Conservation (phyloP, 2,888 invertebrate species). For the Marasmarcha lunaedactyla region DNA sequence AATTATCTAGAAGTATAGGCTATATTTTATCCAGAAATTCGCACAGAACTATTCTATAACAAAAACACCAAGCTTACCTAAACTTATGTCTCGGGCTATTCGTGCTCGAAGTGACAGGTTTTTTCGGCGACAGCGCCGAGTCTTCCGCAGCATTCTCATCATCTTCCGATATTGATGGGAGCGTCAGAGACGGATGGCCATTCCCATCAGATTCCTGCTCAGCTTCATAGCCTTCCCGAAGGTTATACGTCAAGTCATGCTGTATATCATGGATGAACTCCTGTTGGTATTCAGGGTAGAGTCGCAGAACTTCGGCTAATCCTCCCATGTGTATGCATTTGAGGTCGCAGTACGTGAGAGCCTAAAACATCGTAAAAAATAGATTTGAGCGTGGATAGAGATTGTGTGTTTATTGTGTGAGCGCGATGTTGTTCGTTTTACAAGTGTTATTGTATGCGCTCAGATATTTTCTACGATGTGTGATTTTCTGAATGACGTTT, state of each 20-base stretch:
- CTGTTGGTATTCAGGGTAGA: constrained; percentile 95
- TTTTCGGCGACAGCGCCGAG: constrained; percentile 74
- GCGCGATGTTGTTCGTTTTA: too few species aligned
- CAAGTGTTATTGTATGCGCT: too few species aligned
- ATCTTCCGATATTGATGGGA: constrained; percentile 95
- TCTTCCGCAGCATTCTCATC: constrained; percentile 90
- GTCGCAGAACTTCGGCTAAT: constrained; percentile 85
- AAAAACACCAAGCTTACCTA: constrained; percentile 31
- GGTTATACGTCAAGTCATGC: constrained; percentile 94
- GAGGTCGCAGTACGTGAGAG: constrained; percentile 95
- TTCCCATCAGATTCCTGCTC: constrained; percentile 84
- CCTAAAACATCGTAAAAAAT: constrained; percentile 49
- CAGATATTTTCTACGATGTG: too few species aligned
- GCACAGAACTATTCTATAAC: too few species aligned
- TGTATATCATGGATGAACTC: constrained; percentile 95
- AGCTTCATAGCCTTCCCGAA: constrained; percentile 92
- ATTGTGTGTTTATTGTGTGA: too few species aligned
- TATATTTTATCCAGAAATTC: too few species aligned
- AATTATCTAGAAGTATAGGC: too few species aligned
- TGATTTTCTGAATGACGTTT: too few species aligned
- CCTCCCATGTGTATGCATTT: constrained; percentile 94
- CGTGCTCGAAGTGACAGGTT: constrained; percentile 64
- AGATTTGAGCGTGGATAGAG: too few species aligned
- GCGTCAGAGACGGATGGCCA: constrained; percentile 82
- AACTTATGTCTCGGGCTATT: constrained; percentile 78